A percentile compares a stretch with the other conserved stretches of the same genome.
phyloP scores from a whole-genome alignment of 2,888 invertebrate genomes.

The Holacanthella duospinosa region DNA sequence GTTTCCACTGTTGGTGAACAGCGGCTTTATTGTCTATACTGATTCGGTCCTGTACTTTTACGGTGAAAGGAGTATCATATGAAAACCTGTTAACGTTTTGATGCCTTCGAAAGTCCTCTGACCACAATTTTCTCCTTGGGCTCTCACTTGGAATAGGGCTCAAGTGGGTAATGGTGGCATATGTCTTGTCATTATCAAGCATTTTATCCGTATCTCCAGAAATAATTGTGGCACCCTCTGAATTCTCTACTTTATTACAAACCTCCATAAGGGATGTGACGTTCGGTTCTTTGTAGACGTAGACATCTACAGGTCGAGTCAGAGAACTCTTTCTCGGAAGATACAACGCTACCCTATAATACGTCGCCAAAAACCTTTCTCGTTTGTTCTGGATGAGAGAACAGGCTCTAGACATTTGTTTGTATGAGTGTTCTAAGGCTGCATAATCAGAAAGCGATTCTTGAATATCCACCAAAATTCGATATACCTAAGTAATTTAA shows the following conservation, averaged over 20 bases:
- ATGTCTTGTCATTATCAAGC: slow-evolving; percentile 32
- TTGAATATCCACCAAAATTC: slow-evolving; percentile 37
- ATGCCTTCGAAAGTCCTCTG: slow-evolving; percentile 36
- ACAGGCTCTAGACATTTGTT: slow-evolving; percentile 36
- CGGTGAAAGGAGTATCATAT: slow-evolving; percentile 36
- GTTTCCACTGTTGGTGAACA: slow-evolving; percentile 64
- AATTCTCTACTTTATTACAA: slow-evolving; percentile 34
- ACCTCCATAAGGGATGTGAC: slow-evolving; percentile 36
- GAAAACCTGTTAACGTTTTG: slow-evolving; percentile 35
- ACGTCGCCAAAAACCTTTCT: slow-evolving; percentile 35
- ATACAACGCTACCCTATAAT: slow-evolving; percentile 33
- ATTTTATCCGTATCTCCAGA: slow-evolving; percentile 34
- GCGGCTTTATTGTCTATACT: slow-evolving; percentile 37
- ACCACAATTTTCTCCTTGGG: slow-evolving; percentile 36
- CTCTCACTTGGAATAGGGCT: slow-evolving; percentile 36
- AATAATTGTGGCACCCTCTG: slow-evolving; percentile 33
- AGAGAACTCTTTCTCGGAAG: slow-evolving; percentile 25
- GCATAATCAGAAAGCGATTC: slow-evolving; percentile 37
- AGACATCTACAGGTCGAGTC: slow-evolving; percentile 29
- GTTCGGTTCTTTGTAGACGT: slow-evolving; percentile 37
- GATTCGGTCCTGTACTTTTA: slow-evolving; percentile 34
- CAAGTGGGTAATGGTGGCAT: slow-evolving; percentile 37
- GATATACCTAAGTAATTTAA: slow-evolving; percentile 27
- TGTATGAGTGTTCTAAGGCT: slow-evolving; percentile 35
- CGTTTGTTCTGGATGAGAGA: slow-evolving; percentile 34